These are phyloP conservation scores for Hypothenemus hampei DNA, from an alignment of 1,140 invertebrate species.

Conservation along the genomic window DNA sequence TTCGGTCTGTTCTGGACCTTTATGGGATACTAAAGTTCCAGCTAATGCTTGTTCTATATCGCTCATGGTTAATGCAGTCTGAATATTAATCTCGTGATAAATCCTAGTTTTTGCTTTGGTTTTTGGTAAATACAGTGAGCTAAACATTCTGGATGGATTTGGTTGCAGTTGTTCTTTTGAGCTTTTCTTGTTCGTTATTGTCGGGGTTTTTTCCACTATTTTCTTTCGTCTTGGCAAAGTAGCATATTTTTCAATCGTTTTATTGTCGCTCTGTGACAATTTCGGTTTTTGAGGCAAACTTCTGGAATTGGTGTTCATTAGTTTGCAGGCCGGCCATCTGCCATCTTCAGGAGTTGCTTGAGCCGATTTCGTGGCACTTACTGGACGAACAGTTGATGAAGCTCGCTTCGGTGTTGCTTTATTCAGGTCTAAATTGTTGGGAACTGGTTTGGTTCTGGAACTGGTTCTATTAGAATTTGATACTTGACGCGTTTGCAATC, in stretches of 20 bases:
- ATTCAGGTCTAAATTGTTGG: conserved; percentile 29
- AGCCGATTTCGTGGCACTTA: conserved; percentile 23
- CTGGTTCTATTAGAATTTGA: conserved; percentile 20
- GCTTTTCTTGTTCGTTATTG: conserved; percentile 38
- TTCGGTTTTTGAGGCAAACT: conserved; percentile 31
- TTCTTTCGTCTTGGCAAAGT: conserved; percentile 67
- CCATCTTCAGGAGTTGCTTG: conserved; percentile 62
- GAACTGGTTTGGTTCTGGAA: conserved; percentile 20
- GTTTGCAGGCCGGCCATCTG: conserved; percentile 55
- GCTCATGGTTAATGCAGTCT: conserved; percentile 64
- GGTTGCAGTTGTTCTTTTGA: conserved; percentile 44
- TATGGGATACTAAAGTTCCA: conserved; percentile 50
- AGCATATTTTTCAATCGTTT: conserved; percentile 63
- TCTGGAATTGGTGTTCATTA: conserved; percentile 40
- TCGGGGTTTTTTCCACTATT: conserved; percentile 50
- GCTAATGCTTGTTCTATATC: conserved; percentile 67
- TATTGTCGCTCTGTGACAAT: conserved; percentile 46
- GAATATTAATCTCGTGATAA: conserved; percentile 69
- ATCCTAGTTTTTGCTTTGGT: conserved; percentile 60
- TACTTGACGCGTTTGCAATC: conserved; percentile 26
- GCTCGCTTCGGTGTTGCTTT: conserved; percentile 29
- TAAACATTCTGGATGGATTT: conserved; percentile 43
- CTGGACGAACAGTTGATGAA: conserved; percentile 14
- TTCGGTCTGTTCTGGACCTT: conserved; percentile 40
- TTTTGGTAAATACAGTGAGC: conserved; percentile 37